A percentile compares a stretch with the other conserved stretches of the same genome.
phyloP scores from a whole-genome alignment of 2,113 vertebrate genomes.

The Vimba vimba region DNA sequence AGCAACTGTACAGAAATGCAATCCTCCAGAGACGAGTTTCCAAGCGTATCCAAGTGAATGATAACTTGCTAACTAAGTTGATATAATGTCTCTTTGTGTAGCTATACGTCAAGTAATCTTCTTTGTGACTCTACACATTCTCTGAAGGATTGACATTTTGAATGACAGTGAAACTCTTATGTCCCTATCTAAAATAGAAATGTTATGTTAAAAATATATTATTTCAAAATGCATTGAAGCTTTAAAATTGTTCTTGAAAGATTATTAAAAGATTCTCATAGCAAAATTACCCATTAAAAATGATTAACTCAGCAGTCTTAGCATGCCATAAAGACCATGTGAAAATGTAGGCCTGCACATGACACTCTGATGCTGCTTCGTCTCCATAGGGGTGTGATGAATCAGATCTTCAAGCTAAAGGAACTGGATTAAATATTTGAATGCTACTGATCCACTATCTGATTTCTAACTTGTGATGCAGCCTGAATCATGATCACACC shows the following conservation, averaged over 20 bases:
- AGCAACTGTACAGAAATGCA: not conserved
- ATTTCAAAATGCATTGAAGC: not conserved
- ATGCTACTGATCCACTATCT: too few species aligned
- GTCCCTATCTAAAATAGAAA: not conserved
- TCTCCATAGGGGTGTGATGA: too few species aligned
- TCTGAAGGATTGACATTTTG: not conserved
- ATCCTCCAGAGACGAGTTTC: constrained; percentile 3
- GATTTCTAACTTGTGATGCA: too few species aligned
- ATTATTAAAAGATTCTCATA: not conserved
- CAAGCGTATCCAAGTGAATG: not conserved
- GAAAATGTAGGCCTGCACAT: not conserved
- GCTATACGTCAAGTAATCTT: not conserved
- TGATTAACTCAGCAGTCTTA: not conserved
- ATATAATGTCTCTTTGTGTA: not conserved
- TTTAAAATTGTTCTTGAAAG: too few species aligned
- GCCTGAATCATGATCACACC: too few species aligned
- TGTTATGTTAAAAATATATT: not conserved
- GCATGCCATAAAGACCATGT: not conserved
- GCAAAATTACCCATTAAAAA: too few species aligned
- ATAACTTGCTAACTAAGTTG: not conserved
- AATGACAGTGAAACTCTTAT: not conserved
- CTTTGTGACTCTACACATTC: not conserved
- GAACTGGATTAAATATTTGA: too few species aligned
- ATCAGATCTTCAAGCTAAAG: too few species aligned
- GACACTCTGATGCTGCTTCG: not conserved